Percentiles rank a stretch among this genome's conserved stretches.
These are phyloP conservation scores for Hesperophylax magnus DNA, from an alignment of 1,140 invertebrate species.

Conservation along the genomic window DNA sequence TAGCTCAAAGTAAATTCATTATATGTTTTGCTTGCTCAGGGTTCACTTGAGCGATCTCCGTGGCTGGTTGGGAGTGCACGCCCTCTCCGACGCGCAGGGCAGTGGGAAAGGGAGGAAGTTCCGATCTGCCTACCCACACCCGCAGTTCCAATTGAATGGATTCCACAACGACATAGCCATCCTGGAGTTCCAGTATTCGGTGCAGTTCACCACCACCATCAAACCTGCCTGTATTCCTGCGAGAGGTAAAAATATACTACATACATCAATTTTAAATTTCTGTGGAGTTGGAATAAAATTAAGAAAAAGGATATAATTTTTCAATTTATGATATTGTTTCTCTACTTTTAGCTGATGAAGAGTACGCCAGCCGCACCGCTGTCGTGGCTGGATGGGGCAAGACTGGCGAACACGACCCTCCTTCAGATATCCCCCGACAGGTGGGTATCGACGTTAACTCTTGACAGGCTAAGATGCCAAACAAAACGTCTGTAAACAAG, in stretches of 20 bases:
- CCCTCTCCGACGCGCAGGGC: conserved; percentile 62
- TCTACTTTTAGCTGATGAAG: conserved; percentile 63
- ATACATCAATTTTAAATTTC: too few species aligned
- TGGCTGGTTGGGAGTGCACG: conserved; percentile 53
- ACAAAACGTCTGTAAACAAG: too few species aligned
- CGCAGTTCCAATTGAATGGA: conserved; percentile 77
- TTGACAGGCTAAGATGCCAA: too few species aligned
- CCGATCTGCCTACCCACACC: conserved; percentile 71
- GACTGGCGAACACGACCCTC: conserved; percentile 74
- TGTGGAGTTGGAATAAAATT: too few species aligned
- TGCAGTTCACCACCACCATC: conserved; percentile 73
- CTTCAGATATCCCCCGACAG: conserved; percentile 72
- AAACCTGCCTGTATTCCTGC: conserved; percentile 82
- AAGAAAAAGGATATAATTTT: not conserved
- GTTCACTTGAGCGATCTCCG: conserved; percentile 26
- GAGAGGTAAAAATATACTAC: conserved; percentile 62
- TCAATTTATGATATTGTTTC: conserved; percentile 5
- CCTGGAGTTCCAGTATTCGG: conserved; percentile 76
- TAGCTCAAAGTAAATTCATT: too few species aligned
- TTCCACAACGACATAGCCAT: conserved; percentile 89
- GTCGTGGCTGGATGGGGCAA: conserved; percentile 85
- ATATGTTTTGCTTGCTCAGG: not conserved
- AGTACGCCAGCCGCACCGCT: conserved; percentile 76
- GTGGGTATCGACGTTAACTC: conserved; percentile 59
- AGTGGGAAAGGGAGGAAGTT: conserved; percentile 61